A percentile compares a stretch with the other conserved stretches of the same genome.
Evolutionary conservation across 30 jellyfish, hydroid and myxozoan genomes (phyloP).

Genomic region (Aurelia sp.): DNA sequence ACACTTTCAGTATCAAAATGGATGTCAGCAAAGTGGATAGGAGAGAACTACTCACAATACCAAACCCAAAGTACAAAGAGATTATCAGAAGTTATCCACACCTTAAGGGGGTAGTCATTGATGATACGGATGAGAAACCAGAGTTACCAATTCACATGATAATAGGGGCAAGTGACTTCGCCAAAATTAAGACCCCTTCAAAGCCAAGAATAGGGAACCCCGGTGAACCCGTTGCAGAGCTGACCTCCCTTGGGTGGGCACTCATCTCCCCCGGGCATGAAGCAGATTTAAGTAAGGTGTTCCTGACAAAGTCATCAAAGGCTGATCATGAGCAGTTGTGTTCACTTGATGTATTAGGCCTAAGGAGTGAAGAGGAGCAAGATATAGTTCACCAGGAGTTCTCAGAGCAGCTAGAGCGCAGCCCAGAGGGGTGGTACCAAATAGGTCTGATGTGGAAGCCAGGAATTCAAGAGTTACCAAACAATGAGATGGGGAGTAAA

Average conservation of each 20-base stretch:
- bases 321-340: constrained; percentile 39
- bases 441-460: constrained; percentile 41
- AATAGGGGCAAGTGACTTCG: constrained; percentile 55
- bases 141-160: constrained; percentile 61
- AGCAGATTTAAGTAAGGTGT: constrained; percentile 15
- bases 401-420: constrained; percentile 16
- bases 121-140: constrained; percentile 18
- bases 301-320: constrained; percentile 8
- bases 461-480: background rate
- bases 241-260: constrained; percentile 64
- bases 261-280: constrained; percentile 63
- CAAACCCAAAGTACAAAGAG: constrained; percentile 44
- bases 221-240: constrained; percentile 75
- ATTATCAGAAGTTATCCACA: background rate
- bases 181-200: constrained; percentile 41
- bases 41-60: constrained; percentile 31
- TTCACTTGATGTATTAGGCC: constrained; percentile 60
- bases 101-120: constrained; percentile 9
- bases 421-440: constrained; percentile 45
- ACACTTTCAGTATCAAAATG: background rate
- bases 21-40: constrained; percentile 49
- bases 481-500: constrained; percentile 32
- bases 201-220: constrained; percentile 57
- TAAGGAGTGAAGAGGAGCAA: constrained; percentile 7
- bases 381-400: constrained; percentile 7